Percentiles rank a stretch among this genome's conserved stretches.
Evolutionary conservation across 2,797 vertebrate genomes (phyloP).

Genomic region (Neomorphus geoffroyi): DNA sequence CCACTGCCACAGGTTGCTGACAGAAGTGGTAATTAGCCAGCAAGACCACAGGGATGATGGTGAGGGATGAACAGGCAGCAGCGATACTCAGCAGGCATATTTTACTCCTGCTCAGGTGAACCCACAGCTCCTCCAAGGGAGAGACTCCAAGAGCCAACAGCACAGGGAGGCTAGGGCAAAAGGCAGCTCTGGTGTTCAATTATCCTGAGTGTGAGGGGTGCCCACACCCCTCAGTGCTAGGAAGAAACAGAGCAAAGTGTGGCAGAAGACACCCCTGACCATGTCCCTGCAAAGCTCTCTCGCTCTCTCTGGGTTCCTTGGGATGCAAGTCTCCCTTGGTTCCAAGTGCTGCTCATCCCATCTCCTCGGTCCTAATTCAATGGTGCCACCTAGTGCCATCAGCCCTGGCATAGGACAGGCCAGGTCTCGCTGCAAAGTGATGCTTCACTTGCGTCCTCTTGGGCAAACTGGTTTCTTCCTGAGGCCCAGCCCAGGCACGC

Average conservation of each 20-base stretch:
- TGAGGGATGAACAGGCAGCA: neutral
- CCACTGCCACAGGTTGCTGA: neutral
- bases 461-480: neutral
- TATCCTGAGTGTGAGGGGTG: accelerated
- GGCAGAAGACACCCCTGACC: neutral
- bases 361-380: neutral
- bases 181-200: accelerated
- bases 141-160: neutral
- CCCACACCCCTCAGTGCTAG: accelerated
- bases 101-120: neutral
- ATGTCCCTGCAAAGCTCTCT: no score
- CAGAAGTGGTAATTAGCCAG: neutral
- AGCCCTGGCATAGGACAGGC: neutral
- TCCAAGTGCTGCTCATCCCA: accelerated
- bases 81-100: accelerated
- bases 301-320: neutral
- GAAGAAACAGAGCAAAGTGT: accelerated
- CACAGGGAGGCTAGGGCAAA: accelerated
- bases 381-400: conserved; percentile 45
- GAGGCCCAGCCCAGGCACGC: neutral
- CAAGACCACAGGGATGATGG: accelerated
- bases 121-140: neutral
- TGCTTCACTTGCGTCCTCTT: accelerated
- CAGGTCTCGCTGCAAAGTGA: accelerated
- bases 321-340: accelerated